Conservation (phyloP, 2,797 vertebrate genomes). For the Gallirallus australis region DNA sequence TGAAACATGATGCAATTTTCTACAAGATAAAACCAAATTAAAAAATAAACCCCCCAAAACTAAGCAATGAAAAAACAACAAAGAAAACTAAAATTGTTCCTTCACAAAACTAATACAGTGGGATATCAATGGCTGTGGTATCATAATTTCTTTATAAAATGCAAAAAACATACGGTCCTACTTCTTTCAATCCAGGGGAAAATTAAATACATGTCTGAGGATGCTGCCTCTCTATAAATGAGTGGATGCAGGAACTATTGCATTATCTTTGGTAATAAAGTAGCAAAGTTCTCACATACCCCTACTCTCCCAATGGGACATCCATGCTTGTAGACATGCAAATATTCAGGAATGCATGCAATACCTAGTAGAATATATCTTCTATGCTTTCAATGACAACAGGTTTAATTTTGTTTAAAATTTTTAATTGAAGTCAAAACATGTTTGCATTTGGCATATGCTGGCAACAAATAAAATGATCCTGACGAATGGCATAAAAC, state of each 20-base stretch:
- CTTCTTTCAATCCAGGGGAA: neutral
- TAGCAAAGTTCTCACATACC: neutral
- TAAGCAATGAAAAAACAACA: rapidly evolving
- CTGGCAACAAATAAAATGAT: slow-evolving; percentile 63
- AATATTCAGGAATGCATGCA: neutral
- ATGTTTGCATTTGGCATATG: slow-evolving; percentile 43
- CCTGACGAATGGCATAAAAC: slow-evolving; percentile 55
- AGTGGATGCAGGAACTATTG: neutral
- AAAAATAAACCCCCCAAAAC: neutral
- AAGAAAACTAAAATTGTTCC: neutral
- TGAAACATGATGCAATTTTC: neutral
- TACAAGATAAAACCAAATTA: neutral
- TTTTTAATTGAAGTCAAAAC: slow-evolving; percentile 62
- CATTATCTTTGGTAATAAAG: neutral
- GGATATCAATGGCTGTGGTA: neutral
- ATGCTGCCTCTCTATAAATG: neutral
- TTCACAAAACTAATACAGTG: neutral
- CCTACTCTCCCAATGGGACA: neutral
- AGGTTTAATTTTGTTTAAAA: neutral
- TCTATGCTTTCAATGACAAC: neutral
- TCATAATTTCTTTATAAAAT: neutral
- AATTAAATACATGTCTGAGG: neutral
- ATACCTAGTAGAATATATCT: neutral
- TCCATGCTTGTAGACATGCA: neutral
- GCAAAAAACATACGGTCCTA: neutral